Evolutionary conservation across 2,888 invertebrate genomes (phyloP), one percentile per base, ranked within the genome.

Genomic region (Eupelmus urozonus): DNA sequence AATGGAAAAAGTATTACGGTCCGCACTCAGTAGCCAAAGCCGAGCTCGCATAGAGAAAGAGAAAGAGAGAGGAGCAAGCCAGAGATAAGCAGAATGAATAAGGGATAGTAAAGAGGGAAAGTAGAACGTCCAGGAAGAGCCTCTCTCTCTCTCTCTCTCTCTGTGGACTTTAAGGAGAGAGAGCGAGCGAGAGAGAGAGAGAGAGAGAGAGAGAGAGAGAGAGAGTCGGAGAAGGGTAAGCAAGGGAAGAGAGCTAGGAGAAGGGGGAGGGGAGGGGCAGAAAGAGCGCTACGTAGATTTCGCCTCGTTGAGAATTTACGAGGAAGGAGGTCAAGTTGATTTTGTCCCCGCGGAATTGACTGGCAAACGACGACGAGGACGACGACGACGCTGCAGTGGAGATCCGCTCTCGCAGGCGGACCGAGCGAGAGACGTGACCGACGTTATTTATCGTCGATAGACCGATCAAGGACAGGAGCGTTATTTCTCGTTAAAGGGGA

Each of bases 391-490:
- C n/a, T n/a, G n/a, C n/a, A n/a, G n/a, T n/a, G n/a, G n/a, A n/a
- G n/a, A n/a, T n/a, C n/a, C n/a, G 3, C 34, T 34, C 34, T 34
- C 34, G 3, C 34, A 5, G 5, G 3, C 34, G 3, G 5, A 5
- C 34, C 34, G 34, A 5, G 29, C 13, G 63, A 75, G 66, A 72
- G 71, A 81, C 73, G 81, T 81, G 81, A 81, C 79, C 71, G 73
- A 84, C 81, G 82, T 86, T 85, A 85, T 85, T 85, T 85, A 84
- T 82, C 82, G 81, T 82, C 83, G 81, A 85, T 83, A 81, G 74
- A 57, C 34, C 63, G 74, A 72, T 77, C 59, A 60, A 71, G 65
- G 59, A 71, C 71, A 45, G 59, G 42, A 23, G 57, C 69, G 78
- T 78, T 78, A 78, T 73, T 78, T 69, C 63, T 73, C 63, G 57